These are phyloP conservation scores for Rhodeus uyekii DNA, from an alignment of 2,797 vertebrate genomes.

Conservation along the genomic window DNA sequence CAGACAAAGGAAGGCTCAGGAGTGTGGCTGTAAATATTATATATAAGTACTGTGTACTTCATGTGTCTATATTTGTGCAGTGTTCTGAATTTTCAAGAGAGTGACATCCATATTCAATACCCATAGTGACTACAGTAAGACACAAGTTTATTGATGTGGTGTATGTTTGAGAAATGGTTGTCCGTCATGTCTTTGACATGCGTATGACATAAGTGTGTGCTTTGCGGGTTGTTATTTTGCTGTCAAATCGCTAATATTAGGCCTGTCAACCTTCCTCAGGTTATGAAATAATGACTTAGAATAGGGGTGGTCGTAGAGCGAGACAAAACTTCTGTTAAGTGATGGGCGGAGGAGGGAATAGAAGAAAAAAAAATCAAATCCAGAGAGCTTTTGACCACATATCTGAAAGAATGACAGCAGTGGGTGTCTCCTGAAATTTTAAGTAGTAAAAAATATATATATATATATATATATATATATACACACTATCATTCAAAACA, in stretches of 20 bases:
- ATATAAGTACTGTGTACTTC: neutral
- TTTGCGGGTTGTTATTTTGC: neutral
- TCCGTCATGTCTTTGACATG: neutral
- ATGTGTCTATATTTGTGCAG: neutral
- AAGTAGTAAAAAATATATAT: neutral
- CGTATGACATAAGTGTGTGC: neutral
- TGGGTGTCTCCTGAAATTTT: neutral
- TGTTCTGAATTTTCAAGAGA: neutral
- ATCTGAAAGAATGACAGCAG: conserved; percentile 7
- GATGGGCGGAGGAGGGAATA: conserved; percentile 3
- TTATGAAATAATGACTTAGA: conserved; percentile 17
- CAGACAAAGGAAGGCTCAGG: conserved; percentile 3
- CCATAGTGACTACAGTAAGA: neutral
- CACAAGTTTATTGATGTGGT: neutral
- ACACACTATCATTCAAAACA: neutral
- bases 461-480: neutral
- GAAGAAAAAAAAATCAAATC: neutral
- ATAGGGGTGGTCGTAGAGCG: neutral
- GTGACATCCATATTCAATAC: neutral
- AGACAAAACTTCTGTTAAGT: neutral
- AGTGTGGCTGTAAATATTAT: conserved; percentile 11
- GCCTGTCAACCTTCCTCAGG: conserved; percentile 16
- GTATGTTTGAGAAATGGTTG: neutral
- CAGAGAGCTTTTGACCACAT: neutral
- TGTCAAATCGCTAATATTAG: conserved; percentile 31